Conservation (phyloP, 2,113 vertebrate genomes). For the Pterophyllum scalare region DNA sequence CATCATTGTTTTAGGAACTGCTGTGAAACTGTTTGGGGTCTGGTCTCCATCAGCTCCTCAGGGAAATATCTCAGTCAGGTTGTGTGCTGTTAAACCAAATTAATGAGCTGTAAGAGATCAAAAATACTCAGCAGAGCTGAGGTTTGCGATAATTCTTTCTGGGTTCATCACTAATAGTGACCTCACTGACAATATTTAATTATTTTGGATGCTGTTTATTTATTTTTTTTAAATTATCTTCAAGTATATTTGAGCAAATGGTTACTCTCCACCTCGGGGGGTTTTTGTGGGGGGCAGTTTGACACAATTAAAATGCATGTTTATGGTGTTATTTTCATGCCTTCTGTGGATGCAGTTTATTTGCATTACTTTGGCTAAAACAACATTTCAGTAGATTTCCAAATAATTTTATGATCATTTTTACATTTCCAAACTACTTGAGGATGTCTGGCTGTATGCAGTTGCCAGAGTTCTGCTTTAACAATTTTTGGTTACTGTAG, state of each 20-base stretch:
- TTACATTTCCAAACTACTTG: not conserved
- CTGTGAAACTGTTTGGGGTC: not conserved
- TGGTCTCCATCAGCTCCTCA: not conserved
- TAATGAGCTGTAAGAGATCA: not conserved
- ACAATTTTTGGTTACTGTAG: not conserved
- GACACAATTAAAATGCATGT: not conserved
- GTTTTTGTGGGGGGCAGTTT: not conserved
- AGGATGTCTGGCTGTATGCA: not conserved
- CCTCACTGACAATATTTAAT: not conserved
- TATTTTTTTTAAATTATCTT: not conserved
- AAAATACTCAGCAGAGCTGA: not conserved
- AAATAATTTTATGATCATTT: not conserved
- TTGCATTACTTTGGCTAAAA: not conserved
- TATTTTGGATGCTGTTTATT: not conserved
- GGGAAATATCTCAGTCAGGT: not conserved
- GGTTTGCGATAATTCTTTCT: not conserved
- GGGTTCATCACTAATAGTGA: not conserved
- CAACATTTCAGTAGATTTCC: not conserved
- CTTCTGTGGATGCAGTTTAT: not conserved
- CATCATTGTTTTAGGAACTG: not conserved
- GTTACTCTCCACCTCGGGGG: not conserved
- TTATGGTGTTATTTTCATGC: not conserved
- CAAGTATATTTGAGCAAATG: not conserved
- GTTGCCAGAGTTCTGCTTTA: slow-evolving; percentile 19
- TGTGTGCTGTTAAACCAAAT: not conserved